These are phyloP conservation scores for Hypotaenidia philippensis DNA, from an alignment of 2,797 vertebrate genomes.

Conservation along the genomic window DNA sequence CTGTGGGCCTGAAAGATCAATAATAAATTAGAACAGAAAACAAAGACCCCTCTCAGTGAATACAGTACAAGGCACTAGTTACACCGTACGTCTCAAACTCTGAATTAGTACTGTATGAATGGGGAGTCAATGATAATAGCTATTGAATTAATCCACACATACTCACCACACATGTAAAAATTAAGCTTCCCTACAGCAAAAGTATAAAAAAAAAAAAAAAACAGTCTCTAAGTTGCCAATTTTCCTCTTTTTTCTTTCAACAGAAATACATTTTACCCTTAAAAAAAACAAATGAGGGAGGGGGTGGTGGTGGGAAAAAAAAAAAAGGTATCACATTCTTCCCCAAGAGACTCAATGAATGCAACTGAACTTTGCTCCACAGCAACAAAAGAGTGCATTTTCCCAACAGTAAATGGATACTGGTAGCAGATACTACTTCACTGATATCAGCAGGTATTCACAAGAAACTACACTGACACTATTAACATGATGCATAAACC, in stretches of 20 bases:
- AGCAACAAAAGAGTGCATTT: slow-evolving; percentile 8
- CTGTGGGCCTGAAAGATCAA: slow-evolving; percentile 92
- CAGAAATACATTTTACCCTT: slow-evolving; percentile 3
- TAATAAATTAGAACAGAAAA: slow-evolving; percentile 82
- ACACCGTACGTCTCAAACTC: slow-evolving; percentile 63
- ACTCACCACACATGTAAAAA: slow-evolving; percentile 38
- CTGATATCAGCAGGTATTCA: not conserved
- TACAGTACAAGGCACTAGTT: slow-evolving; percentile 69
- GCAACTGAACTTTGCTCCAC: not conserved
- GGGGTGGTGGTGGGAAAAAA: too few relatives aligned
- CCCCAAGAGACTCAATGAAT: not conserved
- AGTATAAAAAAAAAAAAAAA: not conserved
- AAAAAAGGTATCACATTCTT: not conserved
- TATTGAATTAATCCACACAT: slow-evolving; percentile 21
- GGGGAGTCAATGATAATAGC: slow-evolving; percentile 45
- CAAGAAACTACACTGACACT: not conserved
- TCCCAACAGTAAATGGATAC: not conserved
- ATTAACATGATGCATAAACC: not conserved
- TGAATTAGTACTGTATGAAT: slow-evolving; percentile 68
- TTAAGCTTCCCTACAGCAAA: slow-evolving; percentile 17
- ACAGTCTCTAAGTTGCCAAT: not conserved
- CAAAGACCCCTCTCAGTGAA: slow-evolving; percentile 71
- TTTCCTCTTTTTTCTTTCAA: not conserved
- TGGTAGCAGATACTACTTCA: not conserved
- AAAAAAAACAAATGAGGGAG: not conserved